Evolutionary conservation across 2,888 invertebrate species (phyloP).

Genomic region (Meghimatium bilineatum): DNA sequence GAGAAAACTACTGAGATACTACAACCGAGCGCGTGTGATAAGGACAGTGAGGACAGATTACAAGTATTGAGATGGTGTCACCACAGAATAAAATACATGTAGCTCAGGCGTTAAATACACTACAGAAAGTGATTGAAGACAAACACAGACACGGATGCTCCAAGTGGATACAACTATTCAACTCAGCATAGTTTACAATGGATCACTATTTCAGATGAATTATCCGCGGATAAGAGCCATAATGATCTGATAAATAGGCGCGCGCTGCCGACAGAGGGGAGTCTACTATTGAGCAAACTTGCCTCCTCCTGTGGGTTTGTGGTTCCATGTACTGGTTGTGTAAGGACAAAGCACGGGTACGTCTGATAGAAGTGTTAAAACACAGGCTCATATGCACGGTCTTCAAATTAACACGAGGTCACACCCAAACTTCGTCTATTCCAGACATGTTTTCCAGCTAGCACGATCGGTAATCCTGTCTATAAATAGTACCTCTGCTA

Average conservation of each 20-base stretch:
- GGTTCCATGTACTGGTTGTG: too few species aligned
- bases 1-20: neutral
- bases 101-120: neutral
- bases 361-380: too few species aligned
- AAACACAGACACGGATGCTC: neutral
- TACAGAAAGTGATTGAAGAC: neutral
- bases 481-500: too few species aligned
- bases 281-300: neutral
- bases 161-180: neutral
- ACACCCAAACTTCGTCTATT: too few species aligned
- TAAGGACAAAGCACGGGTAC: too few species aligned
- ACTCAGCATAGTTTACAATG: neutral
- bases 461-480: too few species aligned
- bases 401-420: too few species aligned
- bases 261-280: neutral
- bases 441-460: too few species aligned
- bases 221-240: neutral
- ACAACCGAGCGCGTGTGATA: neutral
- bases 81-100: neutral
- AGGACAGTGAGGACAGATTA: neutral
- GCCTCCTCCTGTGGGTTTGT: too few species aligned
- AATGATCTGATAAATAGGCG: neutral
- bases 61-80: neutral
- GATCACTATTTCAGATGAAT: neutral
- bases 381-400: too few species aligned